A percentile compares a stretch with the other conserved stretches of the same genome.
phyloP scores from a whole-genome alignment of 2,888 invertebrate species.

The Drosophila kanekoi region DNA sequence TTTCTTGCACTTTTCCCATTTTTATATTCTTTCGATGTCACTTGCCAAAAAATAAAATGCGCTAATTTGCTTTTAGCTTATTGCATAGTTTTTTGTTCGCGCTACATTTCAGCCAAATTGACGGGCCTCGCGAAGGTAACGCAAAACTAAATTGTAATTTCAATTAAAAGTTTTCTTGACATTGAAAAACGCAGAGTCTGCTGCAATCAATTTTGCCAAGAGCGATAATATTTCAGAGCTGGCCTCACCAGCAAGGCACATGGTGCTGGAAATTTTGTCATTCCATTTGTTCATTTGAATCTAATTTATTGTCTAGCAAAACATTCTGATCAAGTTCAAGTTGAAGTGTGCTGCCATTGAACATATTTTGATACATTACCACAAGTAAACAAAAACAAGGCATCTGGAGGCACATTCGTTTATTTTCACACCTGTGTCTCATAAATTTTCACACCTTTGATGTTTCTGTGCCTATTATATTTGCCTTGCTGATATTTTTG shows the following conservation, averaged over 20 bases:
- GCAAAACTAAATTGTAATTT: conserved; percentile 48
- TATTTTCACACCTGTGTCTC: conserved; percentile 66
- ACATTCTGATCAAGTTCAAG: conserved; percentile 70
- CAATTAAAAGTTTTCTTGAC: conserved; percentile 61
- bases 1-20: background rate
- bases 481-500: conserved; percentile 11
- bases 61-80: conserved; percentile 23
- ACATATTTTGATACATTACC: conserved; percentile 31
- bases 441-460: conserved; percentile 53
- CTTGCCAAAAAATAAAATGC: conserved; percentile 39
- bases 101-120: conserved; percentile 50
- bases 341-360: conserved; percentile 52
- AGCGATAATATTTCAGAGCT: conserved; percentile 24
- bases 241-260: background rate
- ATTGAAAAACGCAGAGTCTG: conserved; percentile 9
- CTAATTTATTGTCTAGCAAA: conserved; percentile 54
- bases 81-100: conserved; percentile 29
- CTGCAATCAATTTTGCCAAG: conserved; percentile 49
- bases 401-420: conserved; percentile 16
- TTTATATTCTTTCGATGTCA: conserved; percentile 17
- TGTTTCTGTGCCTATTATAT: conserved; percentile 14
- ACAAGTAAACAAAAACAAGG: conserved; percentile 60
- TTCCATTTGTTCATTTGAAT: conserved; percentile 55
- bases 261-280: conserved; percentile 36
- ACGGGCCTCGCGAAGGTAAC: conserved; percentile 23